Conservation (phyloP, 2,888 invertebrate genomes). For the Rambutsinella grinnellia region DNA sequence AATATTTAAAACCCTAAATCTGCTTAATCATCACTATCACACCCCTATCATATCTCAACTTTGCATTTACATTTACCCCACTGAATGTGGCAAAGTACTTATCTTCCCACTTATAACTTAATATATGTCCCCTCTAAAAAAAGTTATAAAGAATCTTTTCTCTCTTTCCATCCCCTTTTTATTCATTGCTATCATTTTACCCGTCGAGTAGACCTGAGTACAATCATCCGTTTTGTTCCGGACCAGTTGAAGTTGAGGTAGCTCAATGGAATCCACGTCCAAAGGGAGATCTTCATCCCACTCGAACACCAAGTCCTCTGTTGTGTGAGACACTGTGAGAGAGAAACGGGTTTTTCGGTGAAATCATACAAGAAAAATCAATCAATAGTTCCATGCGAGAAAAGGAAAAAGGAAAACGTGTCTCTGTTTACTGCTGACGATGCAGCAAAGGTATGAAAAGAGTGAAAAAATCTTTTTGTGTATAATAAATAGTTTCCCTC, state of each 20-base stretch:
- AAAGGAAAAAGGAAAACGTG: neutral
- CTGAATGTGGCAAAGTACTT: too few relatives aligned
- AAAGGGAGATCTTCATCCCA: constrained; percentile 93
- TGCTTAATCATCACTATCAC: too few relatives aligned
- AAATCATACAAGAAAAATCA: constrained; percentile 4
- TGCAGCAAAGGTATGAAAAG: too few relatives aligned
- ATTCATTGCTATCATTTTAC: constrained; percentile 70
- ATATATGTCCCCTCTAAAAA: too few relatives aligned
- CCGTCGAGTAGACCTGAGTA: constrained; percentile 92
- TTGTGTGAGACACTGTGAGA: constrained; percentile 88
- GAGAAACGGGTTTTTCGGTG: neutral
- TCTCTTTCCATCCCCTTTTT: neutral
- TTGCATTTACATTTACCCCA: too few relatives aligned
- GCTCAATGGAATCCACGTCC: constrained; percentile 87
- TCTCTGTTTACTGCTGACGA: constrained; percentile 13
- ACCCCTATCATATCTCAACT: too few relatives aligned
- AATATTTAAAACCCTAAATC: too few relatives aligned
- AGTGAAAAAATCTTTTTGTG: neutral
- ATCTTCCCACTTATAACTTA: too few relatives aligned
- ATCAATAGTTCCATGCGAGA: constrained; percentile 6
- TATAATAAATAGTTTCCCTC: too few relatives aligned
- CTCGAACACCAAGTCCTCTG: constrained; percentile 92
- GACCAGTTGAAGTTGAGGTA: constrained; percentile 89
- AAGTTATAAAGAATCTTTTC: too few relatives aligned
- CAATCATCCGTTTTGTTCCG: constrained; percentile 92